Evolutionary conservation across 2,888 invertebrate species (phyloP).

Genomic region (Spilosoma lubricipeda): DNA sequence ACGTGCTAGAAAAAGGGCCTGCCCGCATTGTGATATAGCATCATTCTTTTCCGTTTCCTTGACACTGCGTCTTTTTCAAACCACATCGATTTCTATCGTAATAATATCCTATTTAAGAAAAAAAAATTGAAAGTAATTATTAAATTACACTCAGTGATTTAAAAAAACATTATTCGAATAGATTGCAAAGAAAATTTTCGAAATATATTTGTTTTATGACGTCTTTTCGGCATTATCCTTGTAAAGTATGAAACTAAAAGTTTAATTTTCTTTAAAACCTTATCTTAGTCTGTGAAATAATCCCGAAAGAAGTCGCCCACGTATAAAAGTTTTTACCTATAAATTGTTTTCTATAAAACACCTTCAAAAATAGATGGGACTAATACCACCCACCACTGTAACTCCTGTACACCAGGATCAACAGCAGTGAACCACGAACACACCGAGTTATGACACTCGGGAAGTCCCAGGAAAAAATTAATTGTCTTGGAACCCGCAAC

Average conservation of each 20-base stretch:
- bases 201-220: not conserved
- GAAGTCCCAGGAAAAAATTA: too few relatives aligned
- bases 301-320: too few relatives aligned
- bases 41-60: not conserved
- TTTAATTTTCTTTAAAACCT: not conserved
- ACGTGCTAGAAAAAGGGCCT: too few relatives aligned
- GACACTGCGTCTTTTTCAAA: not conserved
- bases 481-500: too few relatives aligned
- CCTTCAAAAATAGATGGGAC: slow-evolving; percentile 1
- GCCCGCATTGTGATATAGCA: not conserved
- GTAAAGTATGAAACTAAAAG: not conserved
- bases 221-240: not conserved
- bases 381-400: too few relatives aligned
- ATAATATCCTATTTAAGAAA: too few relatives aligned
- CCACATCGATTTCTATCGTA: not conserved
- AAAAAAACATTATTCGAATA: too few relatives aligned
- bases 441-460: too few relatives aligned
- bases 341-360: slow-evolving; percentile 19
- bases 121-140: too few relatives aligned
- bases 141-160: too few relatives aligned
- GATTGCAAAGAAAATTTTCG: not conserved
- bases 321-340: not conserved
- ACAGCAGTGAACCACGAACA: too few relatives aligned
- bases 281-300: not conserved
- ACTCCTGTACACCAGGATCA: too few relatives aligned